Conservation (phyloP, 2,888 invertebrate genomes). For the Protophormia terraenovae region DNA sequence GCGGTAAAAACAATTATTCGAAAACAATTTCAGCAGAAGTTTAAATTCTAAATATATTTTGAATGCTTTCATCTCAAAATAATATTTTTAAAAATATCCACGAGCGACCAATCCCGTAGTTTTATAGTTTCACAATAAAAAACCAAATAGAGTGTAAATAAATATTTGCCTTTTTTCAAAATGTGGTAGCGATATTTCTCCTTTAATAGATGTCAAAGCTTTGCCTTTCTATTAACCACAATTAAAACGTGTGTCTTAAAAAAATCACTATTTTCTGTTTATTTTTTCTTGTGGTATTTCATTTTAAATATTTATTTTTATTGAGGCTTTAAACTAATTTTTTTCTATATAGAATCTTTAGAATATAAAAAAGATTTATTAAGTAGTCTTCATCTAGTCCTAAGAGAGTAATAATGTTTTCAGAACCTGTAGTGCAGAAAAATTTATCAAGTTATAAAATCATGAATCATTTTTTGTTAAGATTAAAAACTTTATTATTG, state of each 20-base stretch:
- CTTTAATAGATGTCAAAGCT: neutral
- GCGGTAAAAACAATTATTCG: too few relatives aligned
- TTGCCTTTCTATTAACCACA: neutral
- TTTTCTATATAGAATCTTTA: neutral
- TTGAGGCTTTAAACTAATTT: neutral
- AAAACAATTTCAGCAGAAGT: too few relatives aligned
- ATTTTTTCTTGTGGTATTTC: neutral
- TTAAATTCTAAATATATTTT: too few relatives aligned
- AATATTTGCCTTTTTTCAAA: neutral
- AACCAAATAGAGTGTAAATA: too few relatives aligned
- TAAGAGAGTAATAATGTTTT: neutral
- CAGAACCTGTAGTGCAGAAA: conserved; percentile 5
- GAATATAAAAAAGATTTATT: neutral
- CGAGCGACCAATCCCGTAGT: too few relatives aligned
- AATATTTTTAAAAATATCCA: too few relatives aligned
- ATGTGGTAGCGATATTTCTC: neutral
- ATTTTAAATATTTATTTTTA: neutral
- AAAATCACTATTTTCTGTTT: neutral
- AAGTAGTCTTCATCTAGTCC: neutral
- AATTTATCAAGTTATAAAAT: conserved; percentile 30
- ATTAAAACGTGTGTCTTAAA: neutral
- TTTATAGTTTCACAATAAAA: too few relatives aligned
- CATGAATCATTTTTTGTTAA: conserved; percentile 34
- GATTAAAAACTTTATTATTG: neutral
- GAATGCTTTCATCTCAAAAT: too few relatives aligned